Evolutionary conservation across 2,113 vertebrate species (phyloP).

Genomic region (Lampris incognitus): DNA sequence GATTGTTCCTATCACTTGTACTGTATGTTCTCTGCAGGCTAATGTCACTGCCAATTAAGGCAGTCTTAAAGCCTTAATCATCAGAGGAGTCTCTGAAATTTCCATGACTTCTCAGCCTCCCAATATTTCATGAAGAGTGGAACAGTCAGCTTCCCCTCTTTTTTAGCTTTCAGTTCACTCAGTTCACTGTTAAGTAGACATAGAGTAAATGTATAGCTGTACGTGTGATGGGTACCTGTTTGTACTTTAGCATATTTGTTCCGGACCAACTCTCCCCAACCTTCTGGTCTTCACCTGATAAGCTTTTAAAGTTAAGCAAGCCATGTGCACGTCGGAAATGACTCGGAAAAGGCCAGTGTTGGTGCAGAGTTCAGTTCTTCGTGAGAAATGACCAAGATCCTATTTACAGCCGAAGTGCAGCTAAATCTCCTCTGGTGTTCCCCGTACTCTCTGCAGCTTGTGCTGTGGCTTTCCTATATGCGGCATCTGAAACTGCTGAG

Average conservation of each 20-base stretch:
- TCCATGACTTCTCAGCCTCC: conserved; percentile 2
- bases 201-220: no score
- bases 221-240: no score
- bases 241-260: no score
- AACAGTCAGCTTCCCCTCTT: no score
- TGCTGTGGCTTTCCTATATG: conserved; percentile 31
- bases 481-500: conserved; percentile 13
- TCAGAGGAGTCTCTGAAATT: background rate
- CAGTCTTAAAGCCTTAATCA: conserved; percentile 1
- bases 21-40: background rate
- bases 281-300: conserved; percentile 14
- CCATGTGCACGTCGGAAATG: no score
- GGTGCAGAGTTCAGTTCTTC: background rate
- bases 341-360: background rate
- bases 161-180: no score
- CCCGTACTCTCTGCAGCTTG: background rate
- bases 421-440: conserved; percentile 25
- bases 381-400: conserved; percentile 1
- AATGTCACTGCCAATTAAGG: background rate
- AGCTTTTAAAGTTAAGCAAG: background rate
- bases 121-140: background rate
- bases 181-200: no score
- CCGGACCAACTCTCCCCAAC: no score
- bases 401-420: conserved; percentile 16
- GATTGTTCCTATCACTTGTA: background rate